Evolutionary conservation across 2,888 invertebrate genomes (phyloP), one percentile per base, ranked within the genome.

Genomic region (Cynaeus angustus): DNA sequence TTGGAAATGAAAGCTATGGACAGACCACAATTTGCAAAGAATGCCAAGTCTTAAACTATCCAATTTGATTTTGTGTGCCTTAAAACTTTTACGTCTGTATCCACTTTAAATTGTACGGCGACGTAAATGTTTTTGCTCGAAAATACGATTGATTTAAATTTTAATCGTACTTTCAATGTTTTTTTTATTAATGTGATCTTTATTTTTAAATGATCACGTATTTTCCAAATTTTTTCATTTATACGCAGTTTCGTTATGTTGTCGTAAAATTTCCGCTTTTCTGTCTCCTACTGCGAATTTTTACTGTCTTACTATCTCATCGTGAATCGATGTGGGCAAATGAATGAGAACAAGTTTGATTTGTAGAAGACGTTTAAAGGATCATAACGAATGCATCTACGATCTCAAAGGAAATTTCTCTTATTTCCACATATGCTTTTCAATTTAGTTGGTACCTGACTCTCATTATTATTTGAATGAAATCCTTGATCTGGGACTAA

Each of bases 351-450:
- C 7, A 33, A 30, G 14, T 37, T 33, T 53, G 33, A 53, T 53
- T 53, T 37, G 13, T 3, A 6, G 10, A 13, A 7, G 33, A 21
- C 21, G 21, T 21, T 21, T 1, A 21, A 4, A 45, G 41, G 46
- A 41, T 56, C 46, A 46, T 59, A 21, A 59, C n/a, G 13, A 16
- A 30, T 58, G 55, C 8, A 16, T 43, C 16, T 41, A 46, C 21
- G 4, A 33, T 61, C 61, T 61, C 61, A 50, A 38, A 61, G 61
- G 61, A 61, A 61, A 61, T 61, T 61, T 43, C 8, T 10, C n/a
- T 58, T 43, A 33, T 43, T 16, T 45, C n/a, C 28, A 28, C 21
- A 10, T 28, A 21, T 59, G 37, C 16, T 38, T n/a, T 41, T 38
- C 26, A 56, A 14, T 59, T 43, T 28, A 43, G 21, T 21, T 21